These are phyloP conservation scores for Psittacula cyanocephala DNA, from an alignment of 2,113 vertebrate species.

Conservation along the genomic window DNA sequence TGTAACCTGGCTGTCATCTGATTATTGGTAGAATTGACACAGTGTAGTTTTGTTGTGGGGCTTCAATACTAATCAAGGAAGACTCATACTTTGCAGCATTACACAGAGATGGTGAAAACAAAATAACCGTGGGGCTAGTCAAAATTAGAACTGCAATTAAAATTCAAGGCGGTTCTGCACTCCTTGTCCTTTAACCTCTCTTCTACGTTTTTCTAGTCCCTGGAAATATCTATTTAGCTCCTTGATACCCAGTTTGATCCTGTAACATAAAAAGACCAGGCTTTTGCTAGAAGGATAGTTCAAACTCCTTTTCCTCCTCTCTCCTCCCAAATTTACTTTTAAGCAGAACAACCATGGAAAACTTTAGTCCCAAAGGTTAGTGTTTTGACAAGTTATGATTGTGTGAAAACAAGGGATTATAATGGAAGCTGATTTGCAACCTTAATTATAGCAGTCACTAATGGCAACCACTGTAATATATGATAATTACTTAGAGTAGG, in stretches of 20 bases:
- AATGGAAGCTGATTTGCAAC: conserved; percentile 19
- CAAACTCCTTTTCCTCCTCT: not conserved
- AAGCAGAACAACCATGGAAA: not conserved
- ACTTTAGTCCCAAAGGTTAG: not conserved
- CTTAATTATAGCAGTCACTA: conserved; percentile 43
- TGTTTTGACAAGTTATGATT: conserved; percentile 29
- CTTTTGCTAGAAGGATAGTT: not conserved
- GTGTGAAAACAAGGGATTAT: conserved; percentile 43
- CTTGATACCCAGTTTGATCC: not conserved
- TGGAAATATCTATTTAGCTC: not conserved
- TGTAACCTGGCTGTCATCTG: not conserved
- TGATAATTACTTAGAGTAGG: conserved; percentile 24
- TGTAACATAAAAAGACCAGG: not conserved
- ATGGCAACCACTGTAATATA: conserved; percentile 32
- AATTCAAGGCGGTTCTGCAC: not conserved
- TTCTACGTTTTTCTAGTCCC: not conserved
- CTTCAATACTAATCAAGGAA: rapidly evolving
- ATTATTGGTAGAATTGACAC: not conserved
- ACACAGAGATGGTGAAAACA: not conserved
- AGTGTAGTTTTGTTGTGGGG: not conserved
- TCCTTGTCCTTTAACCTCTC: not conserved
- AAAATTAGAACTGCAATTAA: not conserved
- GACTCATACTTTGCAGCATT: not conserved
- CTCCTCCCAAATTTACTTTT: not conserved
- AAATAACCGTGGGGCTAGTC: not conserved